Base-by-base conservation (phyloP, 2,113 vertebrate species). In the Etia nguti region DNA sequence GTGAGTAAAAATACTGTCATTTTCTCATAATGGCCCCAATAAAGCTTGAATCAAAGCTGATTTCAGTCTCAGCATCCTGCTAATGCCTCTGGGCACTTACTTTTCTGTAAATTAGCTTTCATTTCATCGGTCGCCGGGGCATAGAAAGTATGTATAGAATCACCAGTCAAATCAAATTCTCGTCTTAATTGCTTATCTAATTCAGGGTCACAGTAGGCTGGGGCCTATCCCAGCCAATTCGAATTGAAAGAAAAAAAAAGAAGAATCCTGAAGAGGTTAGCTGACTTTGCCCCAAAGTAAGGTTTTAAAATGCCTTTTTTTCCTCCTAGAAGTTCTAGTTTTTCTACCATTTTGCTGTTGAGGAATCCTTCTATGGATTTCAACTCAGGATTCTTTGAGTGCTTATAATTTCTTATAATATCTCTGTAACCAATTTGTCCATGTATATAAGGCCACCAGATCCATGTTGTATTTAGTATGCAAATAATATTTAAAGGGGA, bases 1-100 rank as follows among this genome's bases (percentile, higher is more conserved):
- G 18, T 18, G 11, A 75, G 70, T 46, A 50, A n/a, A 56, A 52
- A 34, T 52, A 18, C 73, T 65, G 81, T 77, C 6, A 38, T 87
- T 84, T 57, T 48, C 16, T 43, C 22, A 68, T 50, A 56, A 54
- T 13, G 48, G n/a, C 12, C 6, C 68, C 34, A 24, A 68, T 41
- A 65, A 8, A 15, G 11, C 20, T 55, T 38, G n/a, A n/a, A 73
- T 86, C 60, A 57, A 4, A 57, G 26, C 13, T 48, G 20, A 26
- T 82, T 36, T 36, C 48, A 48, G 4, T 77, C 70, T 77, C 24
- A 50, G 43, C 10, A 20, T 77, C 70, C 43, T 50, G 43, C 10
- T 75, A 75, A 75, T 29, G 38, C 68, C 22, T 46, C 68, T 46
- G 65, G 65, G 38, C 8, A 1, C 65, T 38, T 43, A 43, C 24